phyloP scores from a whole-genome alignment of 2,888 invertebrate genomes.

The Drosophila cracens region DNA sequence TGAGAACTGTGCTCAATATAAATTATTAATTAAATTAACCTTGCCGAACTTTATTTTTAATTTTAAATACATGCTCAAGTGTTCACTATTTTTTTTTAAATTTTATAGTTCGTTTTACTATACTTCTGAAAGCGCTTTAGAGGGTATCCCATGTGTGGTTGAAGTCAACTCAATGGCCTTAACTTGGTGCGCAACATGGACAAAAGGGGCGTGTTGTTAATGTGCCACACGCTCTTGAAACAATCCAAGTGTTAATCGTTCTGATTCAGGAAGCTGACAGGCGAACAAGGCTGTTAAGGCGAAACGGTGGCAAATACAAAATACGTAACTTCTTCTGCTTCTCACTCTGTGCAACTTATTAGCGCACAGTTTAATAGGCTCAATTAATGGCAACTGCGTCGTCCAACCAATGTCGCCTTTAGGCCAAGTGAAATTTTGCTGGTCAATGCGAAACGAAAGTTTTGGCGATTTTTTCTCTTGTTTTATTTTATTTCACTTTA shows the following conservation, averaged over 20 bases:
- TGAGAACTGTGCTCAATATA: too few species aligned
- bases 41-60: not conserved
- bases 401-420: constrained; percentile 28
- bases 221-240: constrained; percentile 49
- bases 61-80: not conserved
- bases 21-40: not conserved
- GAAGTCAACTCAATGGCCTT: constrained; percentile 1
- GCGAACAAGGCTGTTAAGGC: constrained; percentile 52
- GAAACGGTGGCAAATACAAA: constrained; percentile 16
- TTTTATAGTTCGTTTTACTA: not conserved
- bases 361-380: constrained; percentile 69
- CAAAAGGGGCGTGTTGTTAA: constrained; percentile 41
- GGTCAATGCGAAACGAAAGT: constrained; percentile 8
- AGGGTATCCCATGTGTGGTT: not conserved
- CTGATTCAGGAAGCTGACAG: constrained; percentile 64
- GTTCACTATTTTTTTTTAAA: not conserved
- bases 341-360: constrained; percentile 65
- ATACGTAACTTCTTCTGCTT: constrained; percentile 39
- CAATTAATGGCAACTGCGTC: constrained; percentile 77
- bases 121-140: not conserved
- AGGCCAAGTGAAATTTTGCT: constrained; percentile 68
- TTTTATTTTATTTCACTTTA: constrained; percentile 22
- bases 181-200: constrained; percentile 1
- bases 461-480: not conserved
- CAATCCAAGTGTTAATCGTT: constrained; percentile 74